Evolutionary conservation across 2,113 vertebrate genomes (phyloP).

Genomic region (Aptenodytes forsteri): DNA sequence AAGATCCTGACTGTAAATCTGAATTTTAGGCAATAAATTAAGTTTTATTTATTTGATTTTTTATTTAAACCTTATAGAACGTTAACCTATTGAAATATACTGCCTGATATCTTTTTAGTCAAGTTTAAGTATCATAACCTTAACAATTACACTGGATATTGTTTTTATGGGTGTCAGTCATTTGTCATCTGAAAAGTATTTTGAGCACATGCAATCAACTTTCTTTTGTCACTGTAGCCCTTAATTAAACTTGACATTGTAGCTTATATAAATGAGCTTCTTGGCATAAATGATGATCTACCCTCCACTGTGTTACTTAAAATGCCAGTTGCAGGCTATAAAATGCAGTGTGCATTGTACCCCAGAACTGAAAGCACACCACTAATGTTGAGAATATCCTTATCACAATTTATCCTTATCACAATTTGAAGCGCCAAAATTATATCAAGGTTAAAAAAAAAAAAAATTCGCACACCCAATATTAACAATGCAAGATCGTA

Average conservation of each 20-base stretch:
- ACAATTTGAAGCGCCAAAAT: neutral
- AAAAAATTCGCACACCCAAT: neutral
- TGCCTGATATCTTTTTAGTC: neutral
- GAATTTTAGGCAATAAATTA: neutral
- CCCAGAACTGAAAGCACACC: neutral
- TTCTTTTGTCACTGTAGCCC: slow-evolving; percentile 23
- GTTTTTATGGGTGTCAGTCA: neutral
- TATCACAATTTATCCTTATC: neutral
- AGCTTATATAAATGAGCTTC: slow-evolving; percentile 22
- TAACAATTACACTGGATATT: neutral
- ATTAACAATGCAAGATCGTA: neutral
- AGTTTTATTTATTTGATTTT: neutral
- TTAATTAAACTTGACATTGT: slow-evolving; percentile 53
- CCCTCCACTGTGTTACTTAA: neutral
- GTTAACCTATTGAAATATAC: neutral
- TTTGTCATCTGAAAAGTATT: slow-evolving; percentile 1
- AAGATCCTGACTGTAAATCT: neutral
- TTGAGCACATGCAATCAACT: neutral
- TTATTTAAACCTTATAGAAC: neutral
- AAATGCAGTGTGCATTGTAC: neutral
- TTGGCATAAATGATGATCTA: slow-evolving; percentile 17
- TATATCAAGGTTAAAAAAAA: neutral
- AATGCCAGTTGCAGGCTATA: slow-evolving; percentile 6
- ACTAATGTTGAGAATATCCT: neutral
- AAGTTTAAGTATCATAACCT: slow-evolving; percentile 8